Base-by-base conservation (phyloP, 2,113 vertebrate genomes). In the Addax nasomaculatus region DNA sequence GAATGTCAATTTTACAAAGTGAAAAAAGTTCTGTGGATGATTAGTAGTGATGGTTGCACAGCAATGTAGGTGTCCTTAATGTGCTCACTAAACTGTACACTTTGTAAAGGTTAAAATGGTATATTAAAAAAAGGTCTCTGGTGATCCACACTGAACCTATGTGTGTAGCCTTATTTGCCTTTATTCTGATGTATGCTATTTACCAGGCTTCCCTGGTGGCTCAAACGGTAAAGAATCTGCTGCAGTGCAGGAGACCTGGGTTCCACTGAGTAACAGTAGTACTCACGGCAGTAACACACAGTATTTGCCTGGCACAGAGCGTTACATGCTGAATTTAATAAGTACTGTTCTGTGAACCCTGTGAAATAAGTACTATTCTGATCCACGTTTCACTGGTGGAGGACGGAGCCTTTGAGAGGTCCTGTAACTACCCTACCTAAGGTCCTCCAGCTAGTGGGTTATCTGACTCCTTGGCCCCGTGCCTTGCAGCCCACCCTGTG, bases 161-260 rank as follows among this genome's bases (percentile, higher is more conserved):
- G 33, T 64, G 87, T 45, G 33, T 92, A 27, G 43, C 60, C 70
- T 86, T 90, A 67, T n/a, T 76, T 93, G 6, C 6, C 6, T 95
- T 88, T 83, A 84, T 73, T 87, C 58, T 91, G 53, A 58, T 80
- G 60, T 43, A 33, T 17, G 7, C 86, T 92, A 64, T 17, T 92
- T 85, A 51, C 49, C 21, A 81, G 39, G 39, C 23, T 76, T 76
- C 23, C 70, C 70, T 76, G 39, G 23, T 43, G 39, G 23, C 70
- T 43, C 70, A 76, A 27, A 76, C 21, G 6, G 39, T 43, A 43
- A 27, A 27, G 13, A 76, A 43, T 76, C 39, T 76, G 39, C 23
- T 14, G 70, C 39, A 76, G 39, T 76, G 39, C 39, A 39, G 67
- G 67, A 70, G 19, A 76, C 36, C 36, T 27, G 23, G 70, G 70